A percentile compares a stretch with the other conserved stretches of the same genome.
These are phyloP conservation scores for Gila robusta DNA, from an alignment of 2,797 vertebrate genomes.

Conservation along the genomic window DNA sequence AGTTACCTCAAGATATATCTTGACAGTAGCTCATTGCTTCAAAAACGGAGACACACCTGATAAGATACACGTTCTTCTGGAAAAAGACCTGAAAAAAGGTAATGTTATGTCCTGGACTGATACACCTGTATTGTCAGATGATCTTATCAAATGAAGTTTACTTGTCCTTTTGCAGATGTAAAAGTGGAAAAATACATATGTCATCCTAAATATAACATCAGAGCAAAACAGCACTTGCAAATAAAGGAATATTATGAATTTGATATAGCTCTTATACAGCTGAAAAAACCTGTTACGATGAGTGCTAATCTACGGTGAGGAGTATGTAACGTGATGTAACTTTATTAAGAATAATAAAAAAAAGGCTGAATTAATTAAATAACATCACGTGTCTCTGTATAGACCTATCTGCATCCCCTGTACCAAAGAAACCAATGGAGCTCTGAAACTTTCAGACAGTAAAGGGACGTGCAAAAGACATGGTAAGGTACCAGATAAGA, in stretches of 20 bases:
- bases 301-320: constrained; percentile 51
- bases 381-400: not conserved
- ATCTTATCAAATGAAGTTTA: not conserved
- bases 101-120: not conserved
- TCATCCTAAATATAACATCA: constrained; percentile 50
- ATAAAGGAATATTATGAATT: constrained; percentile 65
- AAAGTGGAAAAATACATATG: not conserved
- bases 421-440: constrained; percentile 71
- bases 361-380: not conserved
- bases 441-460: constrained; percentile 65
- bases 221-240: not conserved
- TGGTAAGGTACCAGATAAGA: constrained; percentile 63
- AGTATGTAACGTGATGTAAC: not conserved
- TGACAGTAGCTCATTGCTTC: constrained; percentile 81
- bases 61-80: not conserved
- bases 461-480: constrained; percentile 68
- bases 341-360: not conserved
- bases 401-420: constrained; percentile 80
- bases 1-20: constrained; percentile 71
- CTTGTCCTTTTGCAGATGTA: not conserved
- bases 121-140: not conserved
- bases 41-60: not conserved
- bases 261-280: constrained; percentile 66
- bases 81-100: not conserved
- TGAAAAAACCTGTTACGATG: not conserved